Percentiles rank a stretch among this genome's conserved stretches.
These are phyloP conservation scores for Neolamprologus longior DNA, from an alignment of 2,113 vertebrate genomes.

Conservation along the genomic window DNA sequence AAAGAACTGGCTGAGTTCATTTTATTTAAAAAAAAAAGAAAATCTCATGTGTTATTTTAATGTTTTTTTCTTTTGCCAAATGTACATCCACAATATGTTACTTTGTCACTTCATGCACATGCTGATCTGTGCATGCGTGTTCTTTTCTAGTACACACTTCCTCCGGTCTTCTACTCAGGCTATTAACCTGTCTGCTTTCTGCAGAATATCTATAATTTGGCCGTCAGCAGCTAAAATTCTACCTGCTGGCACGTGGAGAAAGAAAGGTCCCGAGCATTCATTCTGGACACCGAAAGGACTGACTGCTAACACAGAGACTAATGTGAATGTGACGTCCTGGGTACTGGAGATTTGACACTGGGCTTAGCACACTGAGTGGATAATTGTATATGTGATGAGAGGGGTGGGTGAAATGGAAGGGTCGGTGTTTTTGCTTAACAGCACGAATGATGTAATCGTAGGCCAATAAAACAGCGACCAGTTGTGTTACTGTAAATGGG, in stretches of 20 bases:
- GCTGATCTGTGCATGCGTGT: background rate
- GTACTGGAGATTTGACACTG: slow-evolving; percentile 33
- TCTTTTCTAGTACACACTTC: background rate
- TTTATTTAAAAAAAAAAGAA: background rate
- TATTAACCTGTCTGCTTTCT: slow-evolving; percentile 65
- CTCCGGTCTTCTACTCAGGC: slow-evolving; percentile 37
- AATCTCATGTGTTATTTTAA: background rate
- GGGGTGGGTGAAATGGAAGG: slow-evolving; percentile 37
- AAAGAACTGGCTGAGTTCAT: background rate
- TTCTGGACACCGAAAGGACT: slow-evolving; percentile 10
- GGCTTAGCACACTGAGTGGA: slow-evolving; percentile 45
- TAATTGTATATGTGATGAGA: slow-evolving; percentile 57
- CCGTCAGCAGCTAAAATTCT: slow-evolving; percentile 61
- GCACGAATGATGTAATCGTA: slow-evolving; percentile 38
- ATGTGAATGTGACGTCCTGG: slow-evolving; percentile 8
- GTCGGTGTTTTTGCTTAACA: slow-evolving; percentile 60
- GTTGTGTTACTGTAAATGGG: slow-evolving; percentile 28
- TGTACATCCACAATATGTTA: background rate
- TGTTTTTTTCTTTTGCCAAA: background rate
- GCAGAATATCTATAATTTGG: slow-evolving; percentile 65
- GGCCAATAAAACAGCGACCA: slow-evolving; percentile 34
- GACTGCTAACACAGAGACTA: slow-evolving; percentile 1
- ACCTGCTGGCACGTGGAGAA: slow-evolving; percentile 12
- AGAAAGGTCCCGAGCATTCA: slow-evolving; percentile 7
- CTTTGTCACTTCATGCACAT: background rate